A percentile compares a stretch with the other conserved stretches of the same genome.
phyloP scores from a whole-genome alignment of 2,888 invertebrate genomes.

The Drosophila limbata region DNA sequence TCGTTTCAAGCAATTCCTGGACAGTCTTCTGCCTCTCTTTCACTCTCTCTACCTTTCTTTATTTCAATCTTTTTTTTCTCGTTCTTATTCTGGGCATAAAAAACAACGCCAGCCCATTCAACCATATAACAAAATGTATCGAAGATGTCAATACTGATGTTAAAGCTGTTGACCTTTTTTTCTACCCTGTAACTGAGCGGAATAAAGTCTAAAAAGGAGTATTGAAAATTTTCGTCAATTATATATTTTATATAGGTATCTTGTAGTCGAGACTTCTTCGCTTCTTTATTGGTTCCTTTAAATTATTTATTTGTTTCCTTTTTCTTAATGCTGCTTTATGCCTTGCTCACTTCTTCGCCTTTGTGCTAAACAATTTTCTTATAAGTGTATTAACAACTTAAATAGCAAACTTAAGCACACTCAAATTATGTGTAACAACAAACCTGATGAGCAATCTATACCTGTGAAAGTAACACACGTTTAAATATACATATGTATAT shows the following conservation, averaged over 20 bases:
- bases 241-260: background rate
- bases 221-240: background rate
- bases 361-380: slow-evolving; percentile 41
- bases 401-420: slow-evolving; percentile 41
- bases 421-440: slow-evolving; percentile 30
- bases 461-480: background rate
- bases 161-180: slow-evolving; percentile 36
- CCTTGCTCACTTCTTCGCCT: slow-evolving; percentile 49
- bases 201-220: background rate
- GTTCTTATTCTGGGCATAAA: slow-evolving; percentile 17
- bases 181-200: slow-evolving; percentile 3
- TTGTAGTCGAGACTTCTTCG: background rate
- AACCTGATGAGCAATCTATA: background rate
- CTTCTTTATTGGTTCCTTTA: background rate
- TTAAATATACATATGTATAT: too few species aligned
- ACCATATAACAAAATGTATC: slow-evolving; percentile 31
- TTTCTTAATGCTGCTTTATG: slow-evolving; percentile 3
- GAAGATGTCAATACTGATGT: slow-evolving; percentile 22
- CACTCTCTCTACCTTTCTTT: background rate
- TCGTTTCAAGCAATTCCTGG: slow-evolving; percentile 60
- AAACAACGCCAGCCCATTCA: slow-evolving; percentile 28
- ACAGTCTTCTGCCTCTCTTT: slow-evolving; percentile 7
- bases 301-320: slow-evolving; percentile 15
- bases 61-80: background rate
- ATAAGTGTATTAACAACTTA: slow-evolving; percentile 37